phyloP scores from a whole-genome alignment of 2,113 vertebrate genomes.

The Cynopterus brachyotis region DNA sequence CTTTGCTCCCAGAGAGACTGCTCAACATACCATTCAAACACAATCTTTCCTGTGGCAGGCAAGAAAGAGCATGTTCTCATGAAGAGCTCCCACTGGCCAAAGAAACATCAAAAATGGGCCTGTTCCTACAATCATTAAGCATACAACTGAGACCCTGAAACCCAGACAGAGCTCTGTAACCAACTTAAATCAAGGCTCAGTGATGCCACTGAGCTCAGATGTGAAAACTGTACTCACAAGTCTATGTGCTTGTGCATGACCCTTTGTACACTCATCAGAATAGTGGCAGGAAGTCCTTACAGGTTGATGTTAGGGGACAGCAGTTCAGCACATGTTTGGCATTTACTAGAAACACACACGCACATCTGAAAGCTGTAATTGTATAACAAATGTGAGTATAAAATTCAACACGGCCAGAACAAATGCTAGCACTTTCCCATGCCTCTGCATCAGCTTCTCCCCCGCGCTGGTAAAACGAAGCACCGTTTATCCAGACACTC shows the following conservation, averaged over 20 bases:
- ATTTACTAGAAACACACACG: background rate
- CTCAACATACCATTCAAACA: background rate
- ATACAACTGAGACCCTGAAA: background rate
- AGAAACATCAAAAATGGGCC: background rate
- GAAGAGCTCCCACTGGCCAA: background rate
- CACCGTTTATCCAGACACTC: background rate
- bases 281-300: background rate
- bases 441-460: background rate
- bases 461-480: background rate
- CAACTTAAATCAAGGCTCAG: background rate
- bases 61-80: background rate
- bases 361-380: background rate
- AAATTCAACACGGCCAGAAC: background rate
- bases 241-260: too few relatives aligned
- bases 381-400: background rate
- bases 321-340: background rate
- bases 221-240: background rate
- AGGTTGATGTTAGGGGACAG: background rate
- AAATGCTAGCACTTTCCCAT: background rate
- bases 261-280: background rate
- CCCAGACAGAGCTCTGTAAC: background rate
- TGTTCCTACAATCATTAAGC: background rate
- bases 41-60: background rate
- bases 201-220: background rate
- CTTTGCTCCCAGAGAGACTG: background rate